Percentiles rank a stretch among this genome's conserved stretches.
Conservation (phyloP, 2,113 vertebrate genomes). For the Thymallus thymallus region DNA sequence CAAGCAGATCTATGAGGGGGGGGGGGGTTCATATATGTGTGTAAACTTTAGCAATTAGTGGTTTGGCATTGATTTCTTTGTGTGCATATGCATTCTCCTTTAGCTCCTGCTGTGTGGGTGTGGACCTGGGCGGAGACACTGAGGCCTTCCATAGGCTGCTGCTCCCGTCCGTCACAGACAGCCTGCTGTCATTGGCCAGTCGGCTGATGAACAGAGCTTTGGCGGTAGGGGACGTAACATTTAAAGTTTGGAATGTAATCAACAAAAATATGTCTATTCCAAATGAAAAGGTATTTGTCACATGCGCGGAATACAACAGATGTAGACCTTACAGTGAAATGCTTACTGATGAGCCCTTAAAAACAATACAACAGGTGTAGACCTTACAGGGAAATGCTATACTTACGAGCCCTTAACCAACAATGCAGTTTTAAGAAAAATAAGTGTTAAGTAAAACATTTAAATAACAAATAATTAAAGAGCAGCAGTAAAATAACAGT, state of each 20-base stretch:
- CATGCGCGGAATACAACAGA: too few relatives aligned
- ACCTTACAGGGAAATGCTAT: too few relatives aligned
- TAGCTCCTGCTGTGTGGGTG: slow-evolving; percentile 60
- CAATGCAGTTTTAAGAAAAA: too few relatives aligned
- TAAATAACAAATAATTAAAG: too few relatives aligned
- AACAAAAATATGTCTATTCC: neutral
- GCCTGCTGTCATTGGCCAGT: slow-evolving; percentile 56
- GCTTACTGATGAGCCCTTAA: too few relatives aligned
- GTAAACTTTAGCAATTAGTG: neutral
- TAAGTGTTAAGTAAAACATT: too few relatives aligned
- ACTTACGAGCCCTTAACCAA: too few relatives aligned
- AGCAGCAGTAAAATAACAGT: too few relatives aligned
- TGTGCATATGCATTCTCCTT: neutral
- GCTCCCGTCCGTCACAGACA: slow-evolving; percentile 55
- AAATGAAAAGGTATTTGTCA: too few relatives aligned
- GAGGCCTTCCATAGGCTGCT: slow-evolving; percentile 53
- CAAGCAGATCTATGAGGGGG: neutral
- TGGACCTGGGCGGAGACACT: slow-evolving; percentile 12
- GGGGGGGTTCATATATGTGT: neutral
- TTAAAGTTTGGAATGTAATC: too few relatives aligned
- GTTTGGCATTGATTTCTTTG: neutral
- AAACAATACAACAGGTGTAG: too few relatives aligned
- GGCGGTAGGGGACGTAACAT: slow-evolving; percentile 21
- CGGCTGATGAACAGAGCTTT: slow-evolving; percentile 37
- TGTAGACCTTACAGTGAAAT: too few relatives aligned